A percentile compares a stretch with the other conserved stretches of the same genome.
These are phyloP conservation scores for Limnephilus rhombicus DNA, from an alignment of 2,888 invertebrate genomes.

Conservation along the genomic window DNA sequence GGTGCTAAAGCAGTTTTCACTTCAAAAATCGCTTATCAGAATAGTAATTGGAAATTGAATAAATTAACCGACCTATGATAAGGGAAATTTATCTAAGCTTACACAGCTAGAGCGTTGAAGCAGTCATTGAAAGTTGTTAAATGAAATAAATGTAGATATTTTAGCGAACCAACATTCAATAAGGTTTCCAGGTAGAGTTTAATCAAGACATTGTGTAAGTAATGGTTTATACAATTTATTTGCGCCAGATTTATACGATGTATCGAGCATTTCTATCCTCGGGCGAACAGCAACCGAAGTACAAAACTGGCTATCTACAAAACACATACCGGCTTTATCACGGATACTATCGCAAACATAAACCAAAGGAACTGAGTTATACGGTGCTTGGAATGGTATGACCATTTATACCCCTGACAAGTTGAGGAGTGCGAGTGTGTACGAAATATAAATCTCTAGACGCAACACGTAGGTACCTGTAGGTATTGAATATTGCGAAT, in stretches of 20 bases:
- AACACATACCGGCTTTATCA: slow-evolving; percentile 20
- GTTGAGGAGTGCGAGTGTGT: not conserved
- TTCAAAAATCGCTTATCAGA: not conserved
- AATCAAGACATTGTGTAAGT: slow-evolving; percentile 21
- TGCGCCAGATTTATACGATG: slow-evolving; percentile 39
- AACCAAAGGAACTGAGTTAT: not conserved
- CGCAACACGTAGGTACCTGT: not conserved
- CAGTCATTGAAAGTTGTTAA: not conserved
- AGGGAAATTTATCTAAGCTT: not conserved
- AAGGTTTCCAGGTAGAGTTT: not conserved
- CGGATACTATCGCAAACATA: slow-evolving; percentile 25
- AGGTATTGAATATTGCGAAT: not conserved
- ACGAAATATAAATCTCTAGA: not conserved
- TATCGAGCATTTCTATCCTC: slow-evolving; percentile 23
- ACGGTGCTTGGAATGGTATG: not conserved
- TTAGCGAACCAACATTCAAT: not conserved
- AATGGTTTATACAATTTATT: slow-evolving; percentile 13
- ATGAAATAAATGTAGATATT: not conserved
- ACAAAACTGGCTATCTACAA: slow-evolving; percentile 42
- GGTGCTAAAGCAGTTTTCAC: too few relatives aligned
- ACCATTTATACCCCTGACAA: slow-evolving; percentile 9
- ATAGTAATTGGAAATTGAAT: not conserved
- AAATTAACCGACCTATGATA: not conserved
- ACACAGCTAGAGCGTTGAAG: not conserved
- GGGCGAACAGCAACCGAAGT: slow-evolving; percentile 4